Conservation (phyloP, 2,797 vertebrate genomes). For the Coranthus polyacanthus region DNA sequence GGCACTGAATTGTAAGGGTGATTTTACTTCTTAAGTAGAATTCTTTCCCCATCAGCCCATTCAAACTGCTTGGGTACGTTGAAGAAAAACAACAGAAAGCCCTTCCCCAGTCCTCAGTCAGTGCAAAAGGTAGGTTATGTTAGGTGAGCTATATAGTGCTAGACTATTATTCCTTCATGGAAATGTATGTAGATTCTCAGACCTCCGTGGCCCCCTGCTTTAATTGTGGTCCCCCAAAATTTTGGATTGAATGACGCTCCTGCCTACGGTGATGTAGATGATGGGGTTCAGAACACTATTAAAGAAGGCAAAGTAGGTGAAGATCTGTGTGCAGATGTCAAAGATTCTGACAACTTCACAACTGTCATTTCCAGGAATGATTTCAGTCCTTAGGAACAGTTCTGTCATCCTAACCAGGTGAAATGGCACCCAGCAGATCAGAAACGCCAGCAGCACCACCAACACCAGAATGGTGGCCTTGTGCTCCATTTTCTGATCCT, state of each 20-base stretch:
- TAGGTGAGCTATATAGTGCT: no score
- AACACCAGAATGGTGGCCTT: constrained; percentile 83
- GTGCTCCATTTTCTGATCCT: constrained; percentile 47
- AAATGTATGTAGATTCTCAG: no score
- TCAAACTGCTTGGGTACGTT: no score
- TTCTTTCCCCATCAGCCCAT: no score
- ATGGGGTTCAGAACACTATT: constrained; percentile 89
- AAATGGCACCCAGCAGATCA: constrained; percentile 88
- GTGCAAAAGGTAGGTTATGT: no score
- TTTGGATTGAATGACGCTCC: constrained; percentile 73
- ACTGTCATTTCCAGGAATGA: constrained; percentile 22
- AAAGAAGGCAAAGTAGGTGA: constrained; percentile 80
- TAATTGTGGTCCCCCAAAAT: no score
- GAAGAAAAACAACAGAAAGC: no score
- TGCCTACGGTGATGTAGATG: constrained; percentile 88
- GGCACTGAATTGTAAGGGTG: no score
- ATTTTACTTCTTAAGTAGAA: no score
- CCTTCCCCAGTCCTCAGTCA: no score
- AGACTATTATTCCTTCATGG: no score
- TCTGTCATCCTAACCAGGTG: constrained; percentile 76
- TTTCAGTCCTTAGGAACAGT: background rate
- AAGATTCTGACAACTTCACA: constrained; percentile 54
- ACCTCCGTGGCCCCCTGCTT: no score
- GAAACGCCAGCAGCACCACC: constrained; percentile 81
- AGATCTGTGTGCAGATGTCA: constrained; percentile 61